Conservation (phyloP, 2,797 vertebrate species). For the Cryptoprocta ferox region DNA sequence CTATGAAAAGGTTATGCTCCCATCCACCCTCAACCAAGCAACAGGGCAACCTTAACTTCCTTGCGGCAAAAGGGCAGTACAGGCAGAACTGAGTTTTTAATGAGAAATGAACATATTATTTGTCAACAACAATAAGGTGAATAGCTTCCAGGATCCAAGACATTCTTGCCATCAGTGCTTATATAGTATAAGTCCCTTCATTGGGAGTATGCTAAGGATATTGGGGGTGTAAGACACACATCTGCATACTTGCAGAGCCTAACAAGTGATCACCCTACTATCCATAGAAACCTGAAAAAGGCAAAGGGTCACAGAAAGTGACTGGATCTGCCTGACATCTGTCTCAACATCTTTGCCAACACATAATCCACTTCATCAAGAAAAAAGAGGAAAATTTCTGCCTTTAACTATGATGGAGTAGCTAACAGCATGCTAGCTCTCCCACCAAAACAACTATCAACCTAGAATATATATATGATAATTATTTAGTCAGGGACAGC, state of each 20-base stretch:
- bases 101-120: not conserved
- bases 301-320: not conserved
- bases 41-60: not conserved
- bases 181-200: not conserved
- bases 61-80: not conserved
- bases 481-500: not conserved
- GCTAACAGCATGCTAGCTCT: not conserved
- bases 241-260: not conserved
- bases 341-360: not conserved
- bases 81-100: not conserved
- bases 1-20: not conserved
- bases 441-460: not conserved
- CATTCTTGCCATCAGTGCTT: not conserved
- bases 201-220: not conserved
- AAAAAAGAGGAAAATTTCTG: not conserved
- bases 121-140: not conserved
- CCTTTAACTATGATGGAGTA: not conserved
- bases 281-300: not conserved
- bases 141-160: not conserved
- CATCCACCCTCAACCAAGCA: not conserved
- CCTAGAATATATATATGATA: not conserved
- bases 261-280: not conserved
- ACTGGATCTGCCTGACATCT: not conserved
- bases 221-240: not conserved
- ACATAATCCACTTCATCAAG: not conserved